Conservation (phyloP, 35 echinoderm and acorn worm species). For the Diadema setosum region DNA sequence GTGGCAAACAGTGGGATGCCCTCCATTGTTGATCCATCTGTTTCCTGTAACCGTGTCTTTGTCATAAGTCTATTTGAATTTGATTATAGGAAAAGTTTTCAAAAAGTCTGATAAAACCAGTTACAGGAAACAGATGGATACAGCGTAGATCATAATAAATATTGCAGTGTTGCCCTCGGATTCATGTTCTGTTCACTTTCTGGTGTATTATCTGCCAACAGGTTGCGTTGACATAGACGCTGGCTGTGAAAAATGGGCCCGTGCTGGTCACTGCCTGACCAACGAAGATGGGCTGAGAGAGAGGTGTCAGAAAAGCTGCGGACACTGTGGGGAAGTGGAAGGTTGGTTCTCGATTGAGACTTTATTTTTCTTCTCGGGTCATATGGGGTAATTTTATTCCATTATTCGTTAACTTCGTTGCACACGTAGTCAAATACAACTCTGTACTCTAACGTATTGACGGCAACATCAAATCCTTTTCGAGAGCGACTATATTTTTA, state of each 20-base stretch:
- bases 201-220: neutral
- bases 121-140: too few species aligned
- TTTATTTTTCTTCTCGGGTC: neutral
- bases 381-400: neutral
- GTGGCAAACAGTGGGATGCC: too few species aligned
- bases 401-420: neutral
- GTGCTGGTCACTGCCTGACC: neutral
- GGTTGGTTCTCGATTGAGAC: neutral
- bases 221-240: neutral
- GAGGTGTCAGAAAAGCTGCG: neutral
- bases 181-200: neutral
- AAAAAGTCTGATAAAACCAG: too few species aligned
- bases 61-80: too few species aligned
- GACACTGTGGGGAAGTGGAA: neutral
- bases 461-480: neutral
- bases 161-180: neutral
- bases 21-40: too few species aligned
- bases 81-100: too few species aligned
- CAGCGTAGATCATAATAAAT: too few species aligned
- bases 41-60: too few species aligned
- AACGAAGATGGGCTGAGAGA: neutral
- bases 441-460: neutral
- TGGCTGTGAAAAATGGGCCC: neutral
- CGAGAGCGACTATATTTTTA: too few species aligned
- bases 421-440: neutral